Base-by-base conservation (phyloP, 1,140 invertebrate genomes). In the Drosophila persimilis region DNA sequence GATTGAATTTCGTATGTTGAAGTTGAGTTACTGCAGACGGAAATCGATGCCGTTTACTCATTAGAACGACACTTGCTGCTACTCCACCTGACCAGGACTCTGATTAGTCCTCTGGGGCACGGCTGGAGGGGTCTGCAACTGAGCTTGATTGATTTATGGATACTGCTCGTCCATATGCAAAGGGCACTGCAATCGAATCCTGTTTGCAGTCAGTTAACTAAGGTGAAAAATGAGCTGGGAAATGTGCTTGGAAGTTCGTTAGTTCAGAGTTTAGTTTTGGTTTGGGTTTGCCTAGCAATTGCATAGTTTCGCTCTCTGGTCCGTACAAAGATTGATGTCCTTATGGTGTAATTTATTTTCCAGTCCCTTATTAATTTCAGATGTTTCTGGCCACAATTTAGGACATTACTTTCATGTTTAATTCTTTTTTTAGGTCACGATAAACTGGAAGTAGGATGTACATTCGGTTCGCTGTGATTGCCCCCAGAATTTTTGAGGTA, bases 21-120 rank as follows among this genome's bases (percentile, higher is more conserved):
- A 88, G 74, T 72, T 83, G 78, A 88, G 80, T 88, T 86, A 86
- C 78, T 88, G 83, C 73, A 59, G 83, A 79, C 66, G 83, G 83
- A 86, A 88, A 86, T 86, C 85, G 83, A 88, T 86, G 71, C 76
- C 66, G 57, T 74, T 63, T 71, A 88, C 83, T 88, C 66, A 74
- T 72, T 85, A 75, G 52, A 66, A 62, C 48, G 55, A 54, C 79
- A 73, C 43, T 51, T 62, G 53, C 63, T n/a, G 39, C 26, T 13
- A 5, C 13, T 55, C 31, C 31, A 35, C 35, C 35, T 13, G 35
- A 39, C 45, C 46, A 47, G 50, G 66, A 52, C 39, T 55, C 57
- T 53, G 71, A 73, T 73, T 73, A 73, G 71, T 73, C 43, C 20
- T 35, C 35, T 41, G 31, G 15, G 9, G 1, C 31, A 6, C 3